A percentile compares a stretch with the other conserved stretches of the same genome.
Conservation (phyloP, 2,113 vertebrate species). For the Grammomys dolichurus region DNA sequence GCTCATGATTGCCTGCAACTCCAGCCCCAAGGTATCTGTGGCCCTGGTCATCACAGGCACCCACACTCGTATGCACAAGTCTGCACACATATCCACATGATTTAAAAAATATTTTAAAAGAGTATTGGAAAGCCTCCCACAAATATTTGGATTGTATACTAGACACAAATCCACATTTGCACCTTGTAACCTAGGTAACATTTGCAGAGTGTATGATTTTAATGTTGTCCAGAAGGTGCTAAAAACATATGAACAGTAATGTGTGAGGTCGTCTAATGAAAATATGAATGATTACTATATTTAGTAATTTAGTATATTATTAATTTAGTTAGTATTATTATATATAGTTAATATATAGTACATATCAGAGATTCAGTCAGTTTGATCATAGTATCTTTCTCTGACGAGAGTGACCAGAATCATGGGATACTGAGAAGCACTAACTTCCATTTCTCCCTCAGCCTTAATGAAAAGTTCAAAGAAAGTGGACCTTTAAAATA, state of each 20-base stretch:
- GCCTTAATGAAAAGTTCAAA: not conserved
- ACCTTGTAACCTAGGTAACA: not conserved
- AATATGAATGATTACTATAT: not conserved
- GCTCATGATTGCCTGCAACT: not conserved
- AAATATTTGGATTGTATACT: no score
- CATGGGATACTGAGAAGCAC: fast-evolving
- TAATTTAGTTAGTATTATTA: no score
- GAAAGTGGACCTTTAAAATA: not conserved
- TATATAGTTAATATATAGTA: no score
- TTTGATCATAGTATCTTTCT: not conserved
- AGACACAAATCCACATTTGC: not conserved
- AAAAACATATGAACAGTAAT: not conserved
- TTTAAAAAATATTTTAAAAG: not conserved
- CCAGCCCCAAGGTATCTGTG: not conserved
- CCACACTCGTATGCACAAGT: no score
- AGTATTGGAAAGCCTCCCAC: not conserved
- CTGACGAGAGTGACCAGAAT: fast-evolving
- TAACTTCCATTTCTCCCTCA: not conserved
- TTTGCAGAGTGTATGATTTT: no score
- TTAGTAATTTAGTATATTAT: not conserved
- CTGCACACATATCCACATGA: not conserved
- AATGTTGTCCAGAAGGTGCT: not conserved
- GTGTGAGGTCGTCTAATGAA: not conserved
- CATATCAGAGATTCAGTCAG: no score
- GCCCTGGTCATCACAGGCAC: not conserved